Percentiles rank a stretch among this genome's conserved stretches.
Conservation (phyloP, 1,140 invertebrate genomes). For the Eupeodes corollae region DNA sequence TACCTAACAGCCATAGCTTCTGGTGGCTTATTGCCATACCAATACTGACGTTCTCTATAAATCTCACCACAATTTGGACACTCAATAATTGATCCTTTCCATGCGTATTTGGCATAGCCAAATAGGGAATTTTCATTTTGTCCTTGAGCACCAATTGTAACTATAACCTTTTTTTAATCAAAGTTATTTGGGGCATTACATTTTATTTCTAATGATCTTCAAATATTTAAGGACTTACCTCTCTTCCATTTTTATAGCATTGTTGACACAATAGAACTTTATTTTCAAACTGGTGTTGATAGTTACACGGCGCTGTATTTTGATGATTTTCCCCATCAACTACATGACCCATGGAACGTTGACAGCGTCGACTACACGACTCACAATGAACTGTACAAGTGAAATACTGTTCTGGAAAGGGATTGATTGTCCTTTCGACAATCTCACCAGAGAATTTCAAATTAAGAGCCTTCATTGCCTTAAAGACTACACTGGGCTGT, state of each 20-base stretch:
- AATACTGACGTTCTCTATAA: slow-evolving; percentile 68
- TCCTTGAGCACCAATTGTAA: slow-evolving; percentile 47
- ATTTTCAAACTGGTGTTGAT: slow-evolving; percentile 72
- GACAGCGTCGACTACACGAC: slow-evolving; percentile 60
- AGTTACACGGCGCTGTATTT: slow-evolving; percentile 48
- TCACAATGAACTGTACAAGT: slow-evolving; percentile 61
- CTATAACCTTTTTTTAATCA: slow-evolving; percentile 41
- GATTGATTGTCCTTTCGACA: slow-evolving; percentile 45
- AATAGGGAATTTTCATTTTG: slow-evolving; percentile 57
- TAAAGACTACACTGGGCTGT: slow-evolving; percentile 52
- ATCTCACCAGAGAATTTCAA: slow-evolving; percentile 65
- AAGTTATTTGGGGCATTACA: no score
- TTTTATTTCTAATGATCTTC: no score
- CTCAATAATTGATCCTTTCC: slow-evolving; percentile 71
- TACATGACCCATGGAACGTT: slow-evolving; percentile 64
- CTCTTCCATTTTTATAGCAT: slow-evolving; percentile 35
- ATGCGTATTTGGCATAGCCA: slow-evolving; percentile 64
- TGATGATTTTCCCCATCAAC: slow-evolving; percentile 54
- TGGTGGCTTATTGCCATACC: slow-evolving; percentile 73
- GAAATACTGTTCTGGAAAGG: slow-evolving; percentile 73
- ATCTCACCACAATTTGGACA: slow-evolving; percentile 74
- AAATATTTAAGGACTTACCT: slow-evolving; percentile 24
- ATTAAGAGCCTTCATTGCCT: slow-evolving; percentile 58
- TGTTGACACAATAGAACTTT: slow-evolving; percentile 60
- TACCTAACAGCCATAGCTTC: slow-evolving; percentile 52